Evolutionary conservation across 2,888 invertebrate genomes (phyloP).

Genomic region (Xanthia togata): DNA sequence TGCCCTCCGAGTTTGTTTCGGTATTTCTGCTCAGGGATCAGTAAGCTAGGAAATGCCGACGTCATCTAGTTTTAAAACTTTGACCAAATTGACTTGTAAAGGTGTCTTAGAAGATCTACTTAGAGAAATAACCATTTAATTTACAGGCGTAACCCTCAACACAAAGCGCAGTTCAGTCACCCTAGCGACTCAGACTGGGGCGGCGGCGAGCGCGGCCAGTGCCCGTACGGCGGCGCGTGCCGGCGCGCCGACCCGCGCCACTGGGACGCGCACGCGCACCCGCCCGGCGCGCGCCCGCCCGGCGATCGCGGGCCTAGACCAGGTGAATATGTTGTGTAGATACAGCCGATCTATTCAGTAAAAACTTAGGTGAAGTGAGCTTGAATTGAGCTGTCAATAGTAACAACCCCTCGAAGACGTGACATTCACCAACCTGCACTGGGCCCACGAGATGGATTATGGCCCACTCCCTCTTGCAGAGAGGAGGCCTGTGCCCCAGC

Average conservation of each 20-base stretch:
- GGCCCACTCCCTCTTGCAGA: too few relatives aligned
- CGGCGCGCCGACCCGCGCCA: slow-evolving; percentile 91
- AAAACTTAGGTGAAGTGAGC: too few relatives aligned
- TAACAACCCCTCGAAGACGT: too few relatives aligned
- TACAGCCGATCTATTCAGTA: not conserved
- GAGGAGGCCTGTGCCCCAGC: too few relatives aligned
- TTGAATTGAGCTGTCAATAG: too few relatives aligned
- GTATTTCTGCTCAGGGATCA: not conserved
- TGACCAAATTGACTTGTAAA: not conserved
- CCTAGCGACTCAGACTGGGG: slow-evolving; percentile 92
- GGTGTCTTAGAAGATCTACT: not conserved
- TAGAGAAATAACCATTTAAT: not conserved
- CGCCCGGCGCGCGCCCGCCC: slow-evolving; percentile 74
- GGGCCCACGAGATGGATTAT: too few relatives aligned
- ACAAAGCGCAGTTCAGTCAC: slow-evolving; percentile 91
- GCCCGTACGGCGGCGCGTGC: slow-evolving; percentile 91
- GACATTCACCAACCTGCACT: too few relatives aligned
- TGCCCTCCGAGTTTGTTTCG: not conserved
- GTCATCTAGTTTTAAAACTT: not conserved
- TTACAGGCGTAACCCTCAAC: slow-evolving; percentile 91
- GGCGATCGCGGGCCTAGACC: slow-evolving; percentile 33
- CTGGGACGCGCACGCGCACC: slow-evolving; percentile 88
- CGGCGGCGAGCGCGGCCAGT: slow-evolving; percentile 84
- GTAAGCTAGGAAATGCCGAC: not conserved
- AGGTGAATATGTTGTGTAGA: slow-evolving; percentile 41